These are phyloP conservation scores for Carcina quercana DNA, from an alignment of 2,888 invertebrate genomes.

Conservation along the genomic window DNA sequence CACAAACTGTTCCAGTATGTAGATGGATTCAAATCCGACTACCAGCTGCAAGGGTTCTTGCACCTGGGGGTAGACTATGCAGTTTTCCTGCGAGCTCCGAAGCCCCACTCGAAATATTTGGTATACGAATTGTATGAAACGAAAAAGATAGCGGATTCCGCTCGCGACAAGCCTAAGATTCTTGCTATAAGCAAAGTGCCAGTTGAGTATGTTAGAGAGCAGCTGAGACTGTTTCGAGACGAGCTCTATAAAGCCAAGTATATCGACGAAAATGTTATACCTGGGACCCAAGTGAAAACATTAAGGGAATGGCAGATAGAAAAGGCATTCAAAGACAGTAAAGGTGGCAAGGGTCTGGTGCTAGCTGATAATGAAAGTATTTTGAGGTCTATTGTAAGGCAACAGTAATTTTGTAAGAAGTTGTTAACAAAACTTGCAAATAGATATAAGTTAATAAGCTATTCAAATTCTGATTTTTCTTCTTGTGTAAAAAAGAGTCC, in stretches of 20 bases:
- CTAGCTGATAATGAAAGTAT: conserved; percentile 29
- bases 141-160: conserved; percentile 35
- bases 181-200: conserved; percentile 54
- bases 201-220: conserved; percentile 46
- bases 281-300: conserved; percentile 50
- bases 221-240: conserved; percentile 36
- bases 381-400: conserved; percentile 30
- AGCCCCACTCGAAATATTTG: conserved; percentile 44
- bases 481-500: no score
- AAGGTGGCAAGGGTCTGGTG: conserved; percentile 10
- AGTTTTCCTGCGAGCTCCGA: conserved; percentile 41
- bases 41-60: conserved; percentile 42
- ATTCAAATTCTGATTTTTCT: no score
- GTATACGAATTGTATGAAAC: conserved; percentile 55
- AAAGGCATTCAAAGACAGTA: conserved; percentile 28
- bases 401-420: no score
- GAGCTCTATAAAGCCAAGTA: conserved; percentile 51
- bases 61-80: conserved; percentile 57
- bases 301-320: conserved; percentile 61
- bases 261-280: conserved; percentile 38
- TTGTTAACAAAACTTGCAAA: no score
- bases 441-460: no score
- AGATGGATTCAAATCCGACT: conserved; percentile 49
- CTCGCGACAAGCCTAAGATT: conserved; percentile 35
- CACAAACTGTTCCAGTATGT: conserved; percentile 50